These are phyloP conservation scores for Microctenopoma steveboyesi DNA, from an alignment of 2,797 vertebrate species.

Conservation along the genomic window DNA sequence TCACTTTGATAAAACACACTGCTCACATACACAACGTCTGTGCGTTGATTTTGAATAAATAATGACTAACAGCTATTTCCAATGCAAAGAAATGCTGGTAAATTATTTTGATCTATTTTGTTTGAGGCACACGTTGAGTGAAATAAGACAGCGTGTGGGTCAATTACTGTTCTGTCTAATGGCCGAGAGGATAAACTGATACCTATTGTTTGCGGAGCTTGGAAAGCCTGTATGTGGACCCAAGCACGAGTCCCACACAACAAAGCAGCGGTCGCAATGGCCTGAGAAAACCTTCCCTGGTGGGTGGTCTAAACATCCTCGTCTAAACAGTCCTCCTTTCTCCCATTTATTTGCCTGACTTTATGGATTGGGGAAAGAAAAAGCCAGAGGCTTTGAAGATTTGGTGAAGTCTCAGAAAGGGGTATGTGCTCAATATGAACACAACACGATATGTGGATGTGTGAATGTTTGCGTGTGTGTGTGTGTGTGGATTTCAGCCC, in stretches of 20 bases:
- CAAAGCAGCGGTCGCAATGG: conserved; percentile 40
- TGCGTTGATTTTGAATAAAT: conserved; percentile 13
- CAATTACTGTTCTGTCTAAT: conserved; percentile 50
- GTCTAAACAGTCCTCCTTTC: conserved; percentile 66
- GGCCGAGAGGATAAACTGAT: conserved; percentile 46
- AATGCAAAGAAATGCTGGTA: conserved; percentile 16
- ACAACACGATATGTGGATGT: conserved; percentile 67
- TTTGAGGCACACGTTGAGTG: not conserved
- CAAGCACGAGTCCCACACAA: conserved; percentile 51
- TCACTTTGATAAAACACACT: conserved; percentile 46
- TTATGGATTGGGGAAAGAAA: conserved; percentile 75
- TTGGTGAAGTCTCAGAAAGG: conserved; percentile 76
- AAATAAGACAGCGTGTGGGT: conserved; percentile 50
- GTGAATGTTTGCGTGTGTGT: conserved; percentile 37
- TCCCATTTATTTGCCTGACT: conserved; percentile 77
- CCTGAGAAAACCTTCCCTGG: conserved; percentile 63
- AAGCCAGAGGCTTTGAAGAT: conserved; percentile 82
- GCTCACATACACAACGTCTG: conserved; percentile 2
- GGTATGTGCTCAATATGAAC: conserved; percentile 74
- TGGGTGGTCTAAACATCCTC: conserved; percentile 64
- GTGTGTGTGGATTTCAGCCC: conserved; percentile 70
- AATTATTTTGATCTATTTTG: conserved; percentile 30
- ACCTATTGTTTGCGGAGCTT: conserved; percentile 57
- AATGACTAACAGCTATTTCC: conserved; percentile 11
- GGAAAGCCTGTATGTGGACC: conserved; percentile 47